phyloP scores from a whole-genome alignment of 2,113 vertebrate genomes.

The Istiophorus platypterus region DNA sequence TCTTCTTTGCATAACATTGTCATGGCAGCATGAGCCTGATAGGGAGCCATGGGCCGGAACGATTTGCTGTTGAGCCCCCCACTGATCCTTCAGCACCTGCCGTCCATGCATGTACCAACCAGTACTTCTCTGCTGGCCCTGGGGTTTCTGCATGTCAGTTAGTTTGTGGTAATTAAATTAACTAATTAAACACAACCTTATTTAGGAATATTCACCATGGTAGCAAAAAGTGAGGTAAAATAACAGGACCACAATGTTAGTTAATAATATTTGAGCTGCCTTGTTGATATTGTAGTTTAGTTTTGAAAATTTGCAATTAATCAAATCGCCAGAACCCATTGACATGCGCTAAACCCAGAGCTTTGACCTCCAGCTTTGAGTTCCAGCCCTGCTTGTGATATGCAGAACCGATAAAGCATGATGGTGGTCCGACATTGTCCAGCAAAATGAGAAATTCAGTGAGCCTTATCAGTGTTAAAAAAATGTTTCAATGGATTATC shows the following conservation, averaged over 20 bases:
- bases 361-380: not conserved
- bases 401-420: not conserved
- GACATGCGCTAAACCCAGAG: not conserved
- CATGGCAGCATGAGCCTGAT: not conserved
- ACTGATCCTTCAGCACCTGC: not conserved
- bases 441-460: not conserved
- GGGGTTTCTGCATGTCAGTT: not conserved
- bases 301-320: not conserved
- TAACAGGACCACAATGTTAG: not conserved
- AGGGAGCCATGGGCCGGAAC: not conserved
- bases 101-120: not conserved
- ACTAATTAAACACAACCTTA: not conserved
- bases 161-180: not conserved
- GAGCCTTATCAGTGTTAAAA: not conserved
- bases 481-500: not conserved
- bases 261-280: not conserved
- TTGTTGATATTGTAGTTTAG: not conserved
- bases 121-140: not conserved
- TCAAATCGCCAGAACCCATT: too few relatives aligned
- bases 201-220: not conserved
- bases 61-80: not conserved
- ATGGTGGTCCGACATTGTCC: not conserved
- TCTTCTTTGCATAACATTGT: not conserved
- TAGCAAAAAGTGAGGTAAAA: not conserved
- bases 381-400: constrained; percentile 19